Conservation (phyloP, 2,113 vertebrate species). For the Oriolus oriolus region DNA sequence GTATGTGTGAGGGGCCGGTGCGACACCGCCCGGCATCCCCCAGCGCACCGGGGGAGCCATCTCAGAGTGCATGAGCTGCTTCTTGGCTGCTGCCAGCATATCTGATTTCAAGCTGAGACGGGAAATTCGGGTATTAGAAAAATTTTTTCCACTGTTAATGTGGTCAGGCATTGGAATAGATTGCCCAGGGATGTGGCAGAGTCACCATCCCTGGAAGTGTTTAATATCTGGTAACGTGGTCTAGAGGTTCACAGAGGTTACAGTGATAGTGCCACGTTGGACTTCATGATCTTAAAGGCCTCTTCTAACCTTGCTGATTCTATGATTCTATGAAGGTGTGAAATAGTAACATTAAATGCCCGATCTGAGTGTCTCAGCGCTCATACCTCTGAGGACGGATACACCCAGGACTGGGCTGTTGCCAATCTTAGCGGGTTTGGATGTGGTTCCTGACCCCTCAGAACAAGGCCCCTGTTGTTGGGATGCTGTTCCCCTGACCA, state of each 20-base stretch:
- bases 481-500: accelerated
- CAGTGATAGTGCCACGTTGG: neutral
- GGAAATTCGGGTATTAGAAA: neutral
- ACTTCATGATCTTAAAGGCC: neutral
- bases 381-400: neutral
- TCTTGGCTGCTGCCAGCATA: neutral
- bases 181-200: neutral
- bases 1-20: neutral
- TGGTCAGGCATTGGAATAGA: neutral
- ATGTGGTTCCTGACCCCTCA: neutral
- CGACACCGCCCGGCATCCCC: neutral
- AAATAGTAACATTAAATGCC: neutral
- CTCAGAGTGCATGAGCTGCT: neutral
- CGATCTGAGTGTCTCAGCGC: neutral
- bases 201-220: neutral
- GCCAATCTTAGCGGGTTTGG: accelerated
- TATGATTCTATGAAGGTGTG: neutral
- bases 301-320: neutral
- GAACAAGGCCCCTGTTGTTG: neutral
- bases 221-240: neutral
- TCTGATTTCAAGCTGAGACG: neutral
- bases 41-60: accelerated
- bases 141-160: neutral
- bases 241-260: neutral
- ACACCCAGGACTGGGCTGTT: accelerated